Base-by-base conservation (phyloP, 2,113 vertebrate genomes). In the Microtus pennsylvanicus region DNA sequence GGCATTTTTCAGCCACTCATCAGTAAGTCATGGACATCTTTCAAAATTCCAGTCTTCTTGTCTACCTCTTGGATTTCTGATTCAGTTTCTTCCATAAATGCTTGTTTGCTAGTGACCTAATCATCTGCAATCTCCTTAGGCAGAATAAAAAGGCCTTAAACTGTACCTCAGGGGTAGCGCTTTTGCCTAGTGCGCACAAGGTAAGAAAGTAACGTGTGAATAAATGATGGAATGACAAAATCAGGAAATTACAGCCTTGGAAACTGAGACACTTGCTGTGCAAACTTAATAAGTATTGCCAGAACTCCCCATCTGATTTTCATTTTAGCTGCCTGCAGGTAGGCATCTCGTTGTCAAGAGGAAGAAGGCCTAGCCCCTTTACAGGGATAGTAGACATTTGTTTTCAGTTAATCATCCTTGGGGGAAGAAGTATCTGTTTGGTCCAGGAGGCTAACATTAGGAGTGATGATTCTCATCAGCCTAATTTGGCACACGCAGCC, bases 11-110 rank as follows among this genome's bases (percentile, higher is more conserved):
- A 78, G 47, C 17, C 45, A 58, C 14, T 10, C 8, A 81, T 52
- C 86, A 96, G 72, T 72, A 87, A 91, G 95, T 76, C 26, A 72
- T 70, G 16, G 76, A 28, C 7, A 30, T n/a, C 7, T 87, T 93
- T 93, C 50, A 86, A 93, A 93, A 75, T n/a, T 5, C 55, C n/a
- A 58, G 76, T 94, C 4, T 87, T 42, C 58, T 35, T 1, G 67
- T 24, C 13, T 87, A 50, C 2, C 13, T 55, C 45, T 87, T 88
- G 70, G 90, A 22, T n/a, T 88, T 67, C 75, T 70, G 55, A 42
- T 80, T 80, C 47, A 58, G 58, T 58, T 58, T 58, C 58, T 58
- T 58, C 19, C 58, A 58, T 58, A 7, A 21, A 21, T 58, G 19
- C 58, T 21, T 21, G 58, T 58, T 92, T 76, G 28, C 21, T 89